Conservation (phyloP, 2,113 vertebrate species). For the Indicator maculatus region DNA sequence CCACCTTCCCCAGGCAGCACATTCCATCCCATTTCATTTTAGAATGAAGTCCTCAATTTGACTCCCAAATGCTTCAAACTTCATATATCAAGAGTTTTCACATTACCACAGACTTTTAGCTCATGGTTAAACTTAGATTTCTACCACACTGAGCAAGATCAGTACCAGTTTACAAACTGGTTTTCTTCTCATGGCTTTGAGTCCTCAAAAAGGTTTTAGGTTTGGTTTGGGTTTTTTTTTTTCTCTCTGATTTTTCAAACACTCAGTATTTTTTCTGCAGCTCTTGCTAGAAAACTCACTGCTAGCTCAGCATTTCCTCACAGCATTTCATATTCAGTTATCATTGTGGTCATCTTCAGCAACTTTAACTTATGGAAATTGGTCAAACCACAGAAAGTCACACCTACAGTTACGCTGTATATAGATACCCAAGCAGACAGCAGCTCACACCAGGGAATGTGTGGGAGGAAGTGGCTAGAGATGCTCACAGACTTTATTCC, state of each 20-base stretch:
- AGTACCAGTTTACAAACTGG: background rate
- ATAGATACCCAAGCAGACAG: conserved; percentile 44
- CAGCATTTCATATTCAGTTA: background rate
- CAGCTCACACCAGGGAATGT: background rate
- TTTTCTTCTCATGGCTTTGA: background rate
- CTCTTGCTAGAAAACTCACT: conserved; percentile 7
- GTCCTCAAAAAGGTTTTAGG: background rate
- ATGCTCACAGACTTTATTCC: background rate
- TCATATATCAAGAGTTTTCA: background rate
- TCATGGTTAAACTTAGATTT: background rate
- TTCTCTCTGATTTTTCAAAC: background rate
- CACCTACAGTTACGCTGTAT: conserved; percentile 55
- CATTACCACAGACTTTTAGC: background rate
- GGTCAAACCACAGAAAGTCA: conserved; percentile 35
- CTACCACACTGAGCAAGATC: background rate
- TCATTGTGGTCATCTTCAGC: background rate
- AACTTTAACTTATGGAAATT: background rate
- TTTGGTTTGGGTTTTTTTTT: accelerated
- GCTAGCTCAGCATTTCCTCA: background rate
- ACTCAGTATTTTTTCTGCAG: background rate
- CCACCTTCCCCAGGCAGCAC: too few relatives aligned
- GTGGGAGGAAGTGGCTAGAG: conserved; percentile 49
- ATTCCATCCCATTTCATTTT: too few relatives aligned
- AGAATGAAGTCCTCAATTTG: background rate
- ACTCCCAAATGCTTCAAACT: background rate